A percentile compares a stretch with the other conserved stretches of the same genome.
Conservation (phyloP, 1,140 invertebrate genomes). For the Macrobrachium rosenbergii region DNA sequence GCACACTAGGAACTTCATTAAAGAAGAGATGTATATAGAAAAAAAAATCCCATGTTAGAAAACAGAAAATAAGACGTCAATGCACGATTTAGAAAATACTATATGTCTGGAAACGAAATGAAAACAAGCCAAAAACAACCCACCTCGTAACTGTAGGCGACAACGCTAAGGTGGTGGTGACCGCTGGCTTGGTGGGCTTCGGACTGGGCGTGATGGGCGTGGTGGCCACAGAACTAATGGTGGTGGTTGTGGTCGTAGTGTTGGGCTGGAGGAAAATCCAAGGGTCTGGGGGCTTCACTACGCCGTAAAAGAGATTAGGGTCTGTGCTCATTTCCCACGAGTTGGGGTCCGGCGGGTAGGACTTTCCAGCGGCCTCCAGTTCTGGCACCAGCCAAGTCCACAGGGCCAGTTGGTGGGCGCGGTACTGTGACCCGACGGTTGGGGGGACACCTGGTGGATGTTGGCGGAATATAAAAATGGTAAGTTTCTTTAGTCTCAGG, state of each 20-base stretch:
- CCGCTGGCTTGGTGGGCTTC: slow-evolving; percentile 32
- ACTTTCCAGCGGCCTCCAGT: slow-evolving; percentile 89
- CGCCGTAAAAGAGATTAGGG: slow-evolving; percentile 63
- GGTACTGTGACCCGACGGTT: slow-evolving; percentile 92
- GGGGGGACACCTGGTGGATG: slow-evolving; percentile 83
- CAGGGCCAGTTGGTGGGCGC: slow-evolving; percentile 92
- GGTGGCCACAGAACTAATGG: slow-evolving; percentile 32
- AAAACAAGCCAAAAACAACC: background rate
- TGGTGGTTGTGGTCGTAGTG: slow-evolving; percentile 41
- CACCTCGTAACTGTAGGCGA: slow-evolving; percentile 62
- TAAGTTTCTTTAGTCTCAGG: background rate
- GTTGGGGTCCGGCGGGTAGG: slow-evolving; percentile 80
- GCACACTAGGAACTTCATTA: too few relatives aligned
- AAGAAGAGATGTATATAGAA: too few relatives aligned
- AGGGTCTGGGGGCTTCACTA: slow-evolving; percentile 60
- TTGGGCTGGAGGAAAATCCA: slow-evolving; percentile 60
- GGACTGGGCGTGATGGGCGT: slow-evolving; percentile 40
- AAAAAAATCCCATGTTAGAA: too few relatives aligned
- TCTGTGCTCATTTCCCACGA: slow-evolving; percentile 64
- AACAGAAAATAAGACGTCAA: too few relatives aligned
- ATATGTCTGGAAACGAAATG: too few relatives aligned
- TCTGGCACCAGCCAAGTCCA: slow-evolving; percentile 94
- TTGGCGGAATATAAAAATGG: background rate
- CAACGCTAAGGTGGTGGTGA: slow-evolving; percentile 60
- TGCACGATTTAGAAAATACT: too few relatives aligned